Conservation (phyloP, 2,888 invertebrate species). For the Drosophila gaucha region DNA sequence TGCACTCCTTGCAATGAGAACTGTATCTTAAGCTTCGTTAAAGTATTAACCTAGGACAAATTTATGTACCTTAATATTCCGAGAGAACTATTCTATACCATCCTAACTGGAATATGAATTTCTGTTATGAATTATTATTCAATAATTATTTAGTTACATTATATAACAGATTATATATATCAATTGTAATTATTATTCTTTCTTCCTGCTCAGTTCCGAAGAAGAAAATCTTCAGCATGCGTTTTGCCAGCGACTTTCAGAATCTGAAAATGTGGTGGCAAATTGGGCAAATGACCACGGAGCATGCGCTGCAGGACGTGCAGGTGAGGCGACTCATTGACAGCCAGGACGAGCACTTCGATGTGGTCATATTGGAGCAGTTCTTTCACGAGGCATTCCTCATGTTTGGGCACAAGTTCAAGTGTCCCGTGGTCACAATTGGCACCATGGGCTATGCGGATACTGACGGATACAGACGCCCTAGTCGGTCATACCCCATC, state of each 20-base stretch:
- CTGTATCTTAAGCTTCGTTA: too few species aligned
- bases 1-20: too few species aligned
- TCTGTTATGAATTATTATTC: too few species aligned
- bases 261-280: constrained; percentile 82
- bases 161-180: too few species aligned
- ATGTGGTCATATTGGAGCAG: constrained; percentile 84
- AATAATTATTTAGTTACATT: too few species aligned
- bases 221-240: constrained; percentile 81
- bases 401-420: constrained; percentile 84
- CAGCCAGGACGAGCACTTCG: constrained; percentile 83
- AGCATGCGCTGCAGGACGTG: constrained; percentile 79
- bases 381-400: constrained; percentile 85
- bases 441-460: constrained; percentile 84
- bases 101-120: too few species aligned
- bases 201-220: constrained; percentile 84
- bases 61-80: too few species aligned
- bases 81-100: too few species aligned
- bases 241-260: constrained; percentile 81
- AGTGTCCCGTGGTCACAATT: constrained; percentile 84
- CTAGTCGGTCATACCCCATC: constrained; percentile 83
- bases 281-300: constrained; percentile 78
- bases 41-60: too few species aligned
- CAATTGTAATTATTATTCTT: too few species aligned
- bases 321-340: constrained; percentile 78
- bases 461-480: constrained; percentile 81